Conservation (phyloP, 2,888 invertebrate species). For the Nasonia oneida region DNA sequence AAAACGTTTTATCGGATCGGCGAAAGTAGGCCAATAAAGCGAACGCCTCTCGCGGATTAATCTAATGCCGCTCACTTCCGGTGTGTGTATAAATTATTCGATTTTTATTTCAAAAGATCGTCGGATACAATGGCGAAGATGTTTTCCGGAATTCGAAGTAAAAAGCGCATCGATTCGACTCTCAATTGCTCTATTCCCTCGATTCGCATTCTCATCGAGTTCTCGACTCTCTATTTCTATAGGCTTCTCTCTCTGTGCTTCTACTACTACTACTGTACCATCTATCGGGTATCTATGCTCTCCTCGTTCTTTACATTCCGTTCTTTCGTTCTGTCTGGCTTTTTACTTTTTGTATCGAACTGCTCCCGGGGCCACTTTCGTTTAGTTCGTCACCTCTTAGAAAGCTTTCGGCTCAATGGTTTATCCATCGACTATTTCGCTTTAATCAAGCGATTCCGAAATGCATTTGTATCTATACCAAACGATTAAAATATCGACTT, state of each 20-base stretch:
- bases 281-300: neutral
- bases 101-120: neutral
- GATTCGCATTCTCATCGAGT: neutral
- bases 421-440: neutral
- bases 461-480: neutral
- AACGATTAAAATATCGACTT: too few species aligned
- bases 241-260: neutral
- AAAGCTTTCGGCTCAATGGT: constrained; percentile 8
- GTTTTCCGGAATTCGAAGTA: neutral
- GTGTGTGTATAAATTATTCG: neutral
- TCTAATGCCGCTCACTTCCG: neutral
- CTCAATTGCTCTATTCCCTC: neutral
- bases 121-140: neutral
- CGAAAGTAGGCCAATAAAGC: constrained; percentile 47
- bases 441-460: constrained; percentile 27
- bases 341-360: neutral
- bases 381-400: constrained; percentile 31
- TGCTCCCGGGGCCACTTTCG: constrained; percentile 35
- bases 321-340: neutral
- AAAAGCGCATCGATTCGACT: neutral
- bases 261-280: neutral
- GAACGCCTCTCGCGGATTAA: constrained; percentile 29
- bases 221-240: neutral
- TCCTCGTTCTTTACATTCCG: constrained; percentile 6
- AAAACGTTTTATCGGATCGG: constrained; percentile 36